A percentile compares a stretch with the other conserved stretches of the same genome.
phyloP scores from a whole-genome alignment of 2,797 vertebrate species.

The Poecile montanus region DNA sequence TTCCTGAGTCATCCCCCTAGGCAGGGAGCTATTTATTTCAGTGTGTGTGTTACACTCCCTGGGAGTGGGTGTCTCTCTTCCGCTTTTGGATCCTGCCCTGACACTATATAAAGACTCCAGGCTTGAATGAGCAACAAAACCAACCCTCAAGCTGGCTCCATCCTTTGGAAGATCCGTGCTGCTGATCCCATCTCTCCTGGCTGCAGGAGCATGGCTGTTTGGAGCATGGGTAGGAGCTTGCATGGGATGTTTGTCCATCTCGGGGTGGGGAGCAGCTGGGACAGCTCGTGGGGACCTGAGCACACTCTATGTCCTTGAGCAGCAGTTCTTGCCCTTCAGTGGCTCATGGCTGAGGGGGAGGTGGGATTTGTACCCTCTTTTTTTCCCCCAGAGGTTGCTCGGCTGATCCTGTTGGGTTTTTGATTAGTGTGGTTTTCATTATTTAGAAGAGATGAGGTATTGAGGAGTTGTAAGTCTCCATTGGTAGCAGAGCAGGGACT shows the following conservation, averaged over 20 bases:
- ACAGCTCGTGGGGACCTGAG: neutral
- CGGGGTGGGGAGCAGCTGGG: neutral
- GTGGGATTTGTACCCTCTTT: neutral
- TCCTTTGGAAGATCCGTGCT: neutral
- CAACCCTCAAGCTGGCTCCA: constrained; percentile 28
- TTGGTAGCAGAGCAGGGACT: neutral
- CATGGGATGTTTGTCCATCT: neutral
- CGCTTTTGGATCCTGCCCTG: constrained; percentile 63
- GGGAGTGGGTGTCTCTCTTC: constrained; percentile 67
- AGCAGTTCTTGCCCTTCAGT: neutral
- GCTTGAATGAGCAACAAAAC: constrained; percentile 60
- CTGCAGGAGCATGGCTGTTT: neutral
- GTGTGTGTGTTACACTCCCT: constrained; percentile 52
- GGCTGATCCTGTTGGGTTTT: neutral
- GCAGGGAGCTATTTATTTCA: constrained; percentile 63
- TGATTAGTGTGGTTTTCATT: rapidly evolving
- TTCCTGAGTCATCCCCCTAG: constrained; percentile 62
- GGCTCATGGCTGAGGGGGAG: neutral
- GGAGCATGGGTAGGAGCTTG: constrained; percentile 4
- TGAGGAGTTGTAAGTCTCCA: rapidly evolving
- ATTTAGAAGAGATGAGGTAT: neutral
- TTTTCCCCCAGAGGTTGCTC: neutral
- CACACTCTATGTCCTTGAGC: rapidly evolving
- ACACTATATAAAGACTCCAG: constrained; percentile 56
- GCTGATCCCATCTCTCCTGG: neutral